A percentile compares a stretch with the other conserved stretches of the same genome.
These are phyloP conservation scores for Orthonevra nobilis DNA, from an alignment of 2,888 invertebrate genomes.

Conservation along the genomic window DNA sequence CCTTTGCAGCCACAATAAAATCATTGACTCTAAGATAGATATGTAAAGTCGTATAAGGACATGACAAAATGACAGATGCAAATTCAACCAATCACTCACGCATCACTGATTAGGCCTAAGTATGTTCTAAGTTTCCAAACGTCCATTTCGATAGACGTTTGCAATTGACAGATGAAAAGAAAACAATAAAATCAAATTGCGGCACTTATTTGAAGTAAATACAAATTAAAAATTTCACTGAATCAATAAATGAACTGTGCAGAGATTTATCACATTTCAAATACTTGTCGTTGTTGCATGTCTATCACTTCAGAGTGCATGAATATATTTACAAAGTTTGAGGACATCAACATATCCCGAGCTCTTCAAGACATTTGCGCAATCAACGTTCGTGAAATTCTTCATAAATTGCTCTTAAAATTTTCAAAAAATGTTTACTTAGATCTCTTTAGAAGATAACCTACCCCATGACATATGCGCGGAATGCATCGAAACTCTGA, in stretches of 20 bases:
- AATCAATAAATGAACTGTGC: background rate
- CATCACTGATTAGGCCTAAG: too few relatives aligned
- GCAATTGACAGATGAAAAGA: too few relatives aligned
- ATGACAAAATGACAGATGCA: too few relatives aligned
- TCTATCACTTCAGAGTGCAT: background rate
- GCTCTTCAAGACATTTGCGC: slow-evolving; percentile 19
- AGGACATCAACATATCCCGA: background rate
- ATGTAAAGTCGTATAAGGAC: too few relatives aligned
- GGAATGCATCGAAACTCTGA: background rate
- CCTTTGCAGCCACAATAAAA: too few relatives aligned
- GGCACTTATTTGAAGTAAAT: background rate
- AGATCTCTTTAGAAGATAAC: slow-evolving; percentile 1
- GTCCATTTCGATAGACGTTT: too few relatives aligned
- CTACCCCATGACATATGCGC: slow-evolving; percentile 18
- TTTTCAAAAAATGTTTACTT: background rate
- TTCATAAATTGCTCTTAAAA: background rate
- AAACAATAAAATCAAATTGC: background rate
- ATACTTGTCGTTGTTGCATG: slow-evolving; percentile 35
- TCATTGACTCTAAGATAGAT: too few relatives aligned
- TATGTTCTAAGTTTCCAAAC: too few relatives aligned
- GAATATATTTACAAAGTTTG: slow-evolving; percentile 2
- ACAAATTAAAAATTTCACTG: too few relatives aligned
- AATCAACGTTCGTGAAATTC: too few relatives aligned
- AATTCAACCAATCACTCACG: too few relatives aligned
- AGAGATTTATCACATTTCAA: background rate